Conservation (phyloP, 2,888 invertebrate genomes). For the Amitus sp. region DNA sequence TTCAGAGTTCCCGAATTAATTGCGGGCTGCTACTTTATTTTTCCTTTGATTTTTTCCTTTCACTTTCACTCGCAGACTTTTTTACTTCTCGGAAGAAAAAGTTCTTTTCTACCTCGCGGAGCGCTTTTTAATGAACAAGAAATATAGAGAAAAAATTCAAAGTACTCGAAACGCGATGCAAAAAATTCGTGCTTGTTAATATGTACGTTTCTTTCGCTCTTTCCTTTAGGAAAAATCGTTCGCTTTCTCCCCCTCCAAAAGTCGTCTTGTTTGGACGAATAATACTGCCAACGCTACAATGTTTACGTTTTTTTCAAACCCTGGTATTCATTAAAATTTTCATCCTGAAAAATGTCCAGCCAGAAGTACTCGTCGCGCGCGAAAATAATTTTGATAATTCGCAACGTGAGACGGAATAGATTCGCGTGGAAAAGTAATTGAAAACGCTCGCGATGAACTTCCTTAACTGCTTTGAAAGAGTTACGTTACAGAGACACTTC, state of each 20-base stretch:
- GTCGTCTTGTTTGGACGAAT: too few relatives aligned
- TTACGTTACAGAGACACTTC: background rate
- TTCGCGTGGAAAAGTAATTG: background rate
- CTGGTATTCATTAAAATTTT: too few relatives aligned
- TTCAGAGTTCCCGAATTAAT: background rate
- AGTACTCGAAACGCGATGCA: background rate
- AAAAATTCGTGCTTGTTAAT: too few relatives aligned
- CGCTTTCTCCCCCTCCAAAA: too few relatives aligned
- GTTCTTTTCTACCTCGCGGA: background rate
- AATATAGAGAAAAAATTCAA: background rate
- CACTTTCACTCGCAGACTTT: constrained; percentile 2
- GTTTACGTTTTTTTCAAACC: too few relatives aligned
- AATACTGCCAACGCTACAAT: too few relatives aligned
- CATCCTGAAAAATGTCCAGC: too few relatives aligned
- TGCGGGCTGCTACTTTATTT: constrained; percentile 2
- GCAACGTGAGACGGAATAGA: too few relatives aligned
- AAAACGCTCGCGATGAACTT: background rate
- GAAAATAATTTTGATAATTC: too few relatives aligned
- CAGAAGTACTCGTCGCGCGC: too few relatives aligned
- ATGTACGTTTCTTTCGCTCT: background rate
- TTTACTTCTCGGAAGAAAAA: background rate
- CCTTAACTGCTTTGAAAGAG: background rate
- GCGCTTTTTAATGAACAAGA: background rate
- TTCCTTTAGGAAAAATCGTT: too few relatives aligned
- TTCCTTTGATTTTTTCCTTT: constrained; percentile 6